Conservation (phyloP, 2,113 vertebrate species). For the Lagopus muta region DNA sequence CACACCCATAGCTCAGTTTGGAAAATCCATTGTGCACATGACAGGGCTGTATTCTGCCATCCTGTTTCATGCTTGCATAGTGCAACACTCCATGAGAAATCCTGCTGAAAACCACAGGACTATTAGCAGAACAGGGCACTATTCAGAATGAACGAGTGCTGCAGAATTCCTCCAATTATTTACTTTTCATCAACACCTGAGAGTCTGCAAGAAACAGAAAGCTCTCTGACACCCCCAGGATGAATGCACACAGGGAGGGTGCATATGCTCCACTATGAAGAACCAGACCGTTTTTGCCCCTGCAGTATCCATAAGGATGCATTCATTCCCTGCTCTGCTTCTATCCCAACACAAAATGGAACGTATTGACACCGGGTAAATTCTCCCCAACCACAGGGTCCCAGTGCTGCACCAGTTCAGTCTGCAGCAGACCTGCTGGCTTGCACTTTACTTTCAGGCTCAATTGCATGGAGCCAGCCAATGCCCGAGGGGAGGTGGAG, state of each 20-base stretch:
- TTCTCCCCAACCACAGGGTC: constrained; percentile 45
- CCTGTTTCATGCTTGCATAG: fast-evolving
- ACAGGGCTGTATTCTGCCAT: background rate
- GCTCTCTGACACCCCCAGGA: background rate
- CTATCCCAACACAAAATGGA: background rate
- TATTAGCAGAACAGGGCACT: constrained; percentile 32
- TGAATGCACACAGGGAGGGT: background rate
- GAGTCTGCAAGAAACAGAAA: constrained; percentile 6
- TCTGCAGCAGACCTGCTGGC: constrained; percentile 13
- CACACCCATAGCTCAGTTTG: background rate
- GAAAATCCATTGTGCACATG: background rate
- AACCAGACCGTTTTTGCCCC: background rate
- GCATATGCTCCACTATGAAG: background rate
- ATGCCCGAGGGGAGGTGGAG: constrained; percentile 33
- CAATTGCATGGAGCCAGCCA: constrained; percentile 1
- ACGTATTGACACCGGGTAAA: constrained; percentile 34
- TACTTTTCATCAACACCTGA: constrained; percentile 27
- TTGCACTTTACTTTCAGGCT: background rate
- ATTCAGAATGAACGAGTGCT: background rate
- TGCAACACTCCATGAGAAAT: background rate
- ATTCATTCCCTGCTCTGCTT: constrained; percentile 30
- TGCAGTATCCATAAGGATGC: background rate
- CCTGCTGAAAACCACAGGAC: constrained; percentile 10
- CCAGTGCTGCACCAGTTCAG: constrained; percentile 18
- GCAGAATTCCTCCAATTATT: constrained; percentile 49